Base-by-base conservation (phyloP, 2,888 invertebrate genomes). In the Spisula subtruncata region DNA sequence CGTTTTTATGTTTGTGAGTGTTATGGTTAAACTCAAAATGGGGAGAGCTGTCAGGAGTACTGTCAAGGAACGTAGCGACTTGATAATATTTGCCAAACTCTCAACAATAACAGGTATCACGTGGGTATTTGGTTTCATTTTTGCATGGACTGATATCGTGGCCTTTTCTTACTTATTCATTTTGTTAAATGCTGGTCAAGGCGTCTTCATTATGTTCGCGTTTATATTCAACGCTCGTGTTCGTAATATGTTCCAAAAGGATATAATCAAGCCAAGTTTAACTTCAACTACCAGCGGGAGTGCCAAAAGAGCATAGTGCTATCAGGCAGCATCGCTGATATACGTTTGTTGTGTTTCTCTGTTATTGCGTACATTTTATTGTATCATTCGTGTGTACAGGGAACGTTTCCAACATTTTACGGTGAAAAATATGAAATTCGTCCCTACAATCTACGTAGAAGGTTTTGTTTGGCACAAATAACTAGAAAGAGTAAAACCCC, bases 41-140 rank as follows among this genome's bases (percentile, higher is more conserved):
- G 18, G 25, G 18, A 5, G 12, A 35, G 16, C 18, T 10, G 48
- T 81, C 41, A 41, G 12, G 12, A 81, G 25, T 20, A 81, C 18
- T 41, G 81, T 81, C 10, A 32, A 81, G 41, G 48, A 81, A 35
- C 81, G 41, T 6, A 81, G n/a, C 14, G 41, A 81, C 0, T 81
- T 81, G 25, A 12, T 81, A 12, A 46, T 81, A 10, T 81, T 81
- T 46, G 46, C 48, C 6, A 81, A 81, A 81, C n/a, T 81, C 2
- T 81, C 81, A 46, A 81, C 81, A 14, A 16, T 81, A 16, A 81
- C 81, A 16, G 81, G 81, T 16, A 41, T 81, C 16, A 81, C 81
- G 8, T 81, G 81, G 81, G 0, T 46, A n/a, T 81, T 81, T 81
- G 81, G 81, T 10, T 46, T 81, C n/a, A 14, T 81, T 2, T 35